Evolutionary conservation across 2,113 vertebrate genomes (phyloP).

Genomic region (Isichthys henryi): DNA sequence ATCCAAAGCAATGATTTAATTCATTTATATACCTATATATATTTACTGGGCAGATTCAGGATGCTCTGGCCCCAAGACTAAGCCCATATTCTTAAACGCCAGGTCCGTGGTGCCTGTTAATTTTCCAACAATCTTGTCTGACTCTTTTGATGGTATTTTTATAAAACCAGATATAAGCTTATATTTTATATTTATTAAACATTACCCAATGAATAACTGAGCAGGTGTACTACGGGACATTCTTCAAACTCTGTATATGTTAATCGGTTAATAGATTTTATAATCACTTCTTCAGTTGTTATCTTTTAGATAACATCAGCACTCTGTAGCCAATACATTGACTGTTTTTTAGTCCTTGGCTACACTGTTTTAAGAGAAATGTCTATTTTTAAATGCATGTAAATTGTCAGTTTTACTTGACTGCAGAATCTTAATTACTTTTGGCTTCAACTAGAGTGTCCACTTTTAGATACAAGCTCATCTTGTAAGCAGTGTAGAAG

Average conservation of each 20-base stretch:
- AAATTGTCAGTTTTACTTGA: not conserved
- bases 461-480: not conserved
- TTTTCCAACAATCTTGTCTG: not conserved
- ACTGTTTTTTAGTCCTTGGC: not conserved
- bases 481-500: not conserved
- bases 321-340: not conserved
- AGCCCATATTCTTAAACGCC: not conserved
- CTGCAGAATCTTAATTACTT: not conserved
- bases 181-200: not conserved
- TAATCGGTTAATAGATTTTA: not conserved
- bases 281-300: not conserved
- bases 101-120: not conserved
- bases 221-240: not conserved
- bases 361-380: not conserved
- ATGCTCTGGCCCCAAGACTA: not conserved
- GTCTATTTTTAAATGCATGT: not conserved
- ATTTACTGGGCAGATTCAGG: not conserved
- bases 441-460: not conserved
- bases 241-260: not conserved
- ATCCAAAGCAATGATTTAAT: constrained; percentile 1
- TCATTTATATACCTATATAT: not conserved
- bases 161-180: not conserved
- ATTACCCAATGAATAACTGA: not conserved
- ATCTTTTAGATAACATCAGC: not conserved
- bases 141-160: constrained; percentile 7